Percentiles rank a stretch among this genome's conserved stretches.
Conservation (phyloP, 2,888 invertebrate genomes). For the Oligia strigilis region DNA sequence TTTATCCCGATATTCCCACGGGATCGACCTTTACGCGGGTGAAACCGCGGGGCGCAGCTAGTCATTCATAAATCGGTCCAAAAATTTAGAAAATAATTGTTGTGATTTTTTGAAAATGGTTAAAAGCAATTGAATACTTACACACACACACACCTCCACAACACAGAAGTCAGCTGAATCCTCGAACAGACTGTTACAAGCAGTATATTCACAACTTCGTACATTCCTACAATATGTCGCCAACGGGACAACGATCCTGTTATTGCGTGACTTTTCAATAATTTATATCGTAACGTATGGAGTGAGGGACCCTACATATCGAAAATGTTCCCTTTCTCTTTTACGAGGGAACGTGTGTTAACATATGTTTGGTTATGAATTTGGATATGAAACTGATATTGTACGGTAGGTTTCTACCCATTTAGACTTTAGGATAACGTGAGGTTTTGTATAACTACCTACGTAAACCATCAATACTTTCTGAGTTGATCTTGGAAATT, state of each 20-base stretch:
- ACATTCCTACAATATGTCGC: constrained; percentile 85
- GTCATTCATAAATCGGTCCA: background rate
- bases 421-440: background rate
- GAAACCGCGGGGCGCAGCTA: too few species aligned
- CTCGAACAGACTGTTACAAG: constrained; percentile 60
- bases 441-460: background rate
- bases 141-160: constrained; percentile 17
- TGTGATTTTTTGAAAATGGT: background rate
- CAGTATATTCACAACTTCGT: constrained; percentile 85
- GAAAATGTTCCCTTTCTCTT: constrained; percentile 54
- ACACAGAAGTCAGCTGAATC: constrained; percentile 35
- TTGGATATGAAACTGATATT: constrained; percentile 23
- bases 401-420: background rate
- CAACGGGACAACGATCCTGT: constrained; percentile 73
- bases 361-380: constrained; percentile 62
- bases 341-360: constrained; percentile 62
- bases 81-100: background rate
- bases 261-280: constrained; percentile 87
- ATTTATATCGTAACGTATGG: constrained; percentile 83
- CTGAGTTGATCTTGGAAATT: background rate
- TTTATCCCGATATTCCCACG: too few species aligned
- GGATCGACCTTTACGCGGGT: too few species aligned
- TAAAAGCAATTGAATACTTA: constrained; percentile 22
- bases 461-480: background rate
- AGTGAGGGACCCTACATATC: constrained; percentile 54